Evolutionary conservation across 2,797 vertebrate species (phyloP).

Genomic region (Eulemur coronatus): DNA sequence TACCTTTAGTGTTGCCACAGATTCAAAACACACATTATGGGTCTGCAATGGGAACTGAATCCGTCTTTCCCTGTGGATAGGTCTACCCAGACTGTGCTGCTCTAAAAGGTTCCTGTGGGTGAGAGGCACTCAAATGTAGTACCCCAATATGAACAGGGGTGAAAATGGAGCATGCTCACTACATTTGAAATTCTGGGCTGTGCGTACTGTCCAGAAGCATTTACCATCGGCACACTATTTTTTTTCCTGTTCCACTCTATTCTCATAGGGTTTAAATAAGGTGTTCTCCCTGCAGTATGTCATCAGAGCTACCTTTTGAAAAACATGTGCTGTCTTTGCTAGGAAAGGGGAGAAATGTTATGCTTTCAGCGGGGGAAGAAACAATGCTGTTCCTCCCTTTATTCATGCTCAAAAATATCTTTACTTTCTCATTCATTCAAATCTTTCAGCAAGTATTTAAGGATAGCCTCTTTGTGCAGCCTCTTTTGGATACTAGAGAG

Average conservation of each 20-base stretch:
- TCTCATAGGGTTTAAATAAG: neutral
- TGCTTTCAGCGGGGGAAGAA: neutral
- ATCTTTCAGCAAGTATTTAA: neutral
- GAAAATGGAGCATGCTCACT: neutral
- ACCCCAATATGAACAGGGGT: neutral
- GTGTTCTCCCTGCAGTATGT: neutral
- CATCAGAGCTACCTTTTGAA: neutral
- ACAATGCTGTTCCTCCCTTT: neutral
- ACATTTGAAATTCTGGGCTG: neutral
- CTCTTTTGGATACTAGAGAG: neutral
- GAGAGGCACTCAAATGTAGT: neutral
- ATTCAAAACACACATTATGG: conserved; percentile 11
- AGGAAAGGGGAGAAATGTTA: neutral
- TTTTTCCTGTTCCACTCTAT: neutral
- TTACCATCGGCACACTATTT: neutral
- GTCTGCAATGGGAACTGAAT: conserved; percentile 28
- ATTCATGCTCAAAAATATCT: neutral
- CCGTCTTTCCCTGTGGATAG: neutral
- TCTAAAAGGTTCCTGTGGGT: neutral
- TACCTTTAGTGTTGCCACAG: neutral
- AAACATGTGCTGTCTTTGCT: neutral
- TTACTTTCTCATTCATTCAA: neutral
- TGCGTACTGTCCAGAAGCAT: neutral
- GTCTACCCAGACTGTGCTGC: neutral
- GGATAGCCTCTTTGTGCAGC: neutral